These are phyloP conservation scores for Argyresthia goedartella DNA, from an alignment of 2,888 invertebrate species.

Conservation along the genomic window DNA sequence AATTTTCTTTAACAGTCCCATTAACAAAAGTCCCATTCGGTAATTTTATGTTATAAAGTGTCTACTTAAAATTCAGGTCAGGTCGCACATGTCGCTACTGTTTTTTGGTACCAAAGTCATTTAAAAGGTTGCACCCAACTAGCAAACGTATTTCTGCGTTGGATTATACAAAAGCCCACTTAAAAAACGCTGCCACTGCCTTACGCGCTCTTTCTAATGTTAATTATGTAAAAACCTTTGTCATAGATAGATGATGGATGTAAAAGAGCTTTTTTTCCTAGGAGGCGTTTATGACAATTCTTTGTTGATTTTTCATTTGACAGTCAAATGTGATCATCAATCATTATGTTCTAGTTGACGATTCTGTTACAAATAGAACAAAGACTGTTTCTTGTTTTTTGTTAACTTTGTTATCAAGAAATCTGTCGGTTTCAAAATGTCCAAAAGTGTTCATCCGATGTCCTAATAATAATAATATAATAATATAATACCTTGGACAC, in stretches of 20 bases:
- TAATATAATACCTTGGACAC: too few relatives aligned
- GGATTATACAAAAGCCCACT: too few relatives aligned
- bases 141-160: too few relatives aligned
- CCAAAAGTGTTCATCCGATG: too few relatives aligned
- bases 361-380: neutral
- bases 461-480: too few relatives aligned
- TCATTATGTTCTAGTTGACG: constrained; percentile 1
- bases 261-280: neutral
- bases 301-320: constrained; percentile 3
- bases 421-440: neutral
- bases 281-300: neutral
- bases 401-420: neutral
- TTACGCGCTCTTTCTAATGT: constrained; percentile 56
- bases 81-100: too few relatives aligned
- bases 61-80: too few relatives aligned
- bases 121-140: too few relatives aligned
- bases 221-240: constrained; percentile 41
- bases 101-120: too few relatives aligned
- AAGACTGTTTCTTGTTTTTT: neutral
- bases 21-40: too few relatives aligned
- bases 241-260: constrained; percentile 21
- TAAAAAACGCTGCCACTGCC: constrained; percentile 38
- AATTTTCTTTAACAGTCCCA: too few relatives aligned
- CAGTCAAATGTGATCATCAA: constrained; percentile 9
- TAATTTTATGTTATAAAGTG: too few relatives aligned